Conservation (phyloP, 2,797 vertebrate species). For the Astyanax mexicanus region DNA sequence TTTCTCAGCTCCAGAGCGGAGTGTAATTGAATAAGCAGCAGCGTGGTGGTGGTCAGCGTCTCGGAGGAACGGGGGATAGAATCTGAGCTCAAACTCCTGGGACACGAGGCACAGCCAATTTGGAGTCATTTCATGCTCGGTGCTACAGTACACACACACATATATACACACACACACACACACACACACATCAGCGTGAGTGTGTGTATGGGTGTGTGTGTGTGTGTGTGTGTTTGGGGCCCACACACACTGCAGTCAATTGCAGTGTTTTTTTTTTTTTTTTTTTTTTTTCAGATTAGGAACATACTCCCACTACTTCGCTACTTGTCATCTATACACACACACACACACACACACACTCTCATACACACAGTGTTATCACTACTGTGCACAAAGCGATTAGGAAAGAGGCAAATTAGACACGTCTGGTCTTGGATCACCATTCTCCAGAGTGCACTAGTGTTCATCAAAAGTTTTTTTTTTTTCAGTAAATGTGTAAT, state of each 20-base stretch:
- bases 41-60: slow-evolving; percentile 76
- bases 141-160: slow-evolving; percentile 60
- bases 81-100: slow-evolving; percentile 76
- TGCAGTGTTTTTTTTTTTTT: too few relatives aligned
- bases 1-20: slow-evolving; percentile 14
- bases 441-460: neutral
- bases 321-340: neutral
- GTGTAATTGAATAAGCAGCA: slow-evolving; percentile 80
- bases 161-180: slow-evolving; percentile 63
- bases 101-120: slow-evolving; percentile 80
- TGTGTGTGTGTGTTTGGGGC: slow-evolving; percentile 11
- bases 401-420: neutral
- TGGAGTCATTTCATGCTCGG: slow-evolving; percentile 79
- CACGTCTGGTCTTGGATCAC: neutral
- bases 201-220: neutral
- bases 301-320: slow-evolving; percentile 70
- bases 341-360: slow-evolving; percentile 7
- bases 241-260: slow-evolving; percentile 64
- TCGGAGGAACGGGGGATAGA: slow-evolving; percentile 79
- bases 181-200: slow-evolving; percentile 26
- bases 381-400: neutral
- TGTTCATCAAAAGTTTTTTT: neutral
- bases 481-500: neutral
- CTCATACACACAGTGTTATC: neutral
- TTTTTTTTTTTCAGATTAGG: slow-evolving; percentile 69